These are phyloP conservation scores for Trichopria drosophilae DNA, from an alignment of 2,888 invertebrate species.

Conservation along the genomic window DNA sequence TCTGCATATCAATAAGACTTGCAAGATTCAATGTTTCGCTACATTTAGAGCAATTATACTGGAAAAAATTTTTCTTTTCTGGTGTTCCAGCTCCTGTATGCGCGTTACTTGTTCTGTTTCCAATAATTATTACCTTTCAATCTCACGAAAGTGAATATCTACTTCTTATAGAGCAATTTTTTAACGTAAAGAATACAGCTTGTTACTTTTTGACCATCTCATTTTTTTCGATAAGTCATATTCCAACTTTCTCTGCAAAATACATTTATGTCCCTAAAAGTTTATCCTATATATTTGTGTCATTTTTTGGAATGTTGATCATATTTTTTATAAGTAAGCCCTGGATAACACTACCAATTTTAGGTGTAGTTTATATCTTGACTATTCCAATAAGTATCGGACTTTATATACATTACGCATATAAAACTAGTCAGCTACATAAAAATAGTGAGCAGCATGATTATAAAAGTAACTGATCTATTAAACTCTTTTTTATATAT, in stretches of 20 bases:
- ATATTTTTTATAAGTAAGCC: slow-evolving; percentile 21
- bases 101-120: slow-evolving; percentile 20
- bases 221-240: slow-evolving; percentile 23
- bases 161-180: slow-evolving; percentile 20
- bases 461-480: slow-evolving; percentile 17
- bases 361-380: slow-evolving; percentile 16
- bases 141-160: slow-evolving; percentile 22
- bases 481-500: slow-evolving; percentile 20
- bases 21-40: slow-evolving; percentile 23
- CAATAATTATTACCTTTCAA: slow-evolving; percentile 22
- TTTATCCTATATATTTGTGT: slow-evolving; percentile 21
- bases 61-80: slow-evolving; percentile 21
- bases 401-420: slow-evolving; percentile 16
- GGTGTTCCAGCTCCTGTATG: slow-evolving; percentile 23
- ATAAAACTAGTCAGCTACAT: slow-evolving; percentile 19
- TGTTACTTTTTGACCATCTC: slow-evolving; percentile 20
- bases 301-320: slow-evolving; percentile 20
- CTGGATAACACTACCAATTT: slow-evolving; percentile 22
- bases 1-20: slow-evolving; percentile 20
- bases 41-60: slow-evolving; percentile 17
- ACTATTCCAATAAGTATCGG: slow-evolving; percentile 19
- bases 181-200: slow-evolving; percentile 20
- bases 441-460: slow-evolving; percentile 17
- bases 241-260: slow-evolving; percentile 23
- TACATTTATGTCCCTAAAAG: slow-evolving; percentile 21